Percentiles rank a stretch among this genome's conserved stretches.
Conservation (phyloP, 2,797 vertebrate species). For the Characodon lateralis region DNA sequence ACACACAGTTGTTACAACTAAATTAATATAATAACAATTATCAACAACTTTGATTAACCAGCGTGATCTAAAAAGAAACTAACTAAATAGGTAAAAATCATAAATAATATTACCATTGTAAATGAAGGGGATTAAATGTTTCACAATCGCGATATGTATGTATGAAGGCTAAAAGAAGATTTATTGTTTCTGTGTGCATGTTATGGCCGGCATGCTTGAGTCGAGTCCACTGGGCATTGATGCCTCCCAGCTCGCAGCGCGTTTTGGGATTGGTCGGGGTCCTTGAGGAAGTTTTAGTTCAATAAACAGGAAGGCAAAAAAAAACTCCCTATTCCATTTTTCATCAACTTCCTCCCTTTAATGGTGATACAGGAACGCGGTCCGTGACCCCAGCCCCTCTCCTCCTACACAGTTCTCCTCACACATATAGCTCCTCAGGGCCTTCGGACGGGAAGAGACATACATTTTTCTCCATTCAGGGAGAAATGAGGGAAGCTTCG, state of each 20-base stretch:
- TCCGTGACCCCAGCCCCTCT: background rate
- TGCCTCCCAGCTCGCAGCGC: background rate
- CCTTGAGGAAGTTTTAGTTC: conserved; percentile 82
- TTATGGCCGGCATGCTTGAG: background rate
- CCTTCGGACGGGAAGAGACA: conserved; percentile 27
- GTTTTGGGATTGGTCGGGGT: conserved; percentile 18
- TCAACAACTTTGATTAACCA: background rate
- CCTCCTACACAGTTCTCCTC: background rate
- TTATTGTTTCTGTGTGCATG: background rate
- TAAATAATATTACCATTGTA: no score
- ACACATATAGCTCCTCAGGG: conserved; percentile 3
- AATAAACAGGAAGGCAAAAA: conserved; percentile 91
- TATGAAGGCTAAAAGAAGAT: background rate
- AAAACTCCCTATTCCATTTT: conserved; percentile 81
- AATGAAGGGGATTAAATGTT: background rate
- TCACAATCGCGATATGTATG: background rate
- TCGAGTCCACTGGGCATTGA: no score
- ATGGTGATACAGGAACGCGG: conserved; percentile 62
- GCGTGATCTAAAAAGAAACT: background rate
- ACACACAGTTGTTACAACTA: background rate
- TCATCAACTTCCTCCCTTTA: conserved; percentile 83
- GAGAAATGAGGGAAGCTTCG: background rate
- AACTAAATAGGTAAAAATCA: background rate
- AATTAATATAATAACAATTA: background rate
- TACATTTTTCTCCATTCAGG: background rate